Evolutionary conservation across 1,140 invertebrate genomes (phyloP), one percentile per base, ranked within the genome.

Genomic region (Cherax quadricarinatus): DNA sequence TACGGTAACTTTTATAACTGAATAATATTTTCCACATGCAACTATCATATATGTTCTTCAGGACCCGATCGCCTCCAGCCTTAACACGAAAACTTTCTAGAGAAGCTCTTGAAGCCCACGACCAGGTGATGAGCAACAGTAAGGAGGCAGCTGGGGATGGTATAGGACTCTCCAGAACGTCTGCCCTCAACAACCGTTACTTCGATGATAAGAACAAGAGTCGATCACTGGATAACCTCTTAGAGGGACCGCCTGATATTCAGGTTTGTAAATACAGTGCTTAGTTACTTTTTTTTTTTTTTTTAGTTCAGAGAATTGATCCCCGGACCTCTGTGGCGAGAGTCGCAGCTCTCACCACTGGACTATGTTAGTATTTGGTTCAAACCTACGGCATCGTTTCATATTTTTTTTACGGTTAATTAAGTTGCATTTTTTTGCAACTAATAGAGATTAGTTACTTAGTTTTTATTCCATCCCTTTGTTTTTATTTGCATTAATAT

Each of bases 141-240:
- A 66, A 53, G 41, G 84, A 48, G 66, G 79, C 53, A 70, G 90
- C 83, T 41, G 89, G 62, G 57, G 86, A 93, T 79, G 93, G 75
- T 24, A 96, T 95, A 83, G 96, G 96, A 30, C 95, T 98, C 1
- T 98, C 98, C 0, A 95, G 97, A 79, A 97, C 97, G 94, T 98
- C 97, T 0, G 98, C 98, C 0, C 95, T 98, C 1, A 98, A 98
- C 94, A 97, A 98, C 92, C 95, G 98, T 93, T 98, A 98, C 95
- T 98, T 98, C 94, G 98, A 98, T 86, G 94, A 94, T 80, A 93
- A 94, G 81, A 97, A 96, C 53, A 96, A 97, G 9, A 98, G 97
- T 89, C 96, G 97, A 94, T 98, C 97, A 87, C 95, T 98, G 53
- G 98, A 98, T 94, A 98, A 98, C 95, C 94, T 98, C 1, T 95